These are phyloP conservation scores for Ceratoteleas bidentatus DNA, from an alignment of 1,140 invertebrate species.

Conservation along the genomic window DNA sequence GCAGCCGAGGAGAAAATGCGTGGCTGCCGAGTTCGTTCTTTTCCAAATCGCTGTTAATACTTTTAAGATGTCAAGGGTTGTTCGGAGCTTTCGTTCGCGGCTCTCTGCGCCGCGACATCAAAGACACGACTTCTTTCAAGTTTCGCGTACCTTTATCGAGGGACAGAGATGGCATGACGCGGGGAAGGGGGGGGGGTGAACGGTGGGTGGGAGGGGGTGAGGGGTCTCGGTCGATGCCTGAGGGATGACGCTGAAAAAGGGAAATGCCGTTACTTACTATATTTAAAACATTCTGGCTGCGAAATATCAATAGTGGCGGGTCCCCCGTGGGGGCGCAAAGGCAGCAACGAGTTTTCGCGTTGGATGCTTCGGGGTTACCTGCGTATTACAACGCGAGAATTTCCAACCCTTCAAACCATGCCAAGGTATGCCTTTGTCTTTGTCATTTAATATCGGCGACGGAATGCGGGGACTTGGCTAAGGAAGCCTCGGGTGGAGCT, in stretches of 20 bases:
- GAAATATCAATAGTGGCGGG: slow-evolving; percentile 77
- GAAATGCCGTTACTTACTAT: slow-evolving; percentile 64
- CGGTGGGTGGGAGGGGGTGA: no score
- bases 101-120: slow-evolving; percentile 69
- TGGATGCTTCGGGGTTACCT: slow-evolving; percentile 74
- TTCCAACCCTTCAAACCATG: slow-evolving; percentile 74
- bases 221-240: slow-evolving; percentile 31
- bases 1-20: slow-evolving; percentile 56
- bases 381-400: slow-evolving; percentile 76
- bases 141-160: slow-evolving; percentile 71
- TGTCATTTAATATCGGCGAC: slow-evolving; percentile 81
- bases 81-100: slow-evolving; percentile 60
- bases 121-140: slow-evolving; percentile 72
- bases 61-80: slow-evolving; percentile 70
- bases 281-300: slow-evolving; percentile 79
- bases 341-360: slow-evolving; percentile 67
- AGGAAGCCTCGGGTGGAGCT: slow-evolving; percentile 80
- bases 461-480: slow-evolving; percentile 78
- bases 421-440: slow-evolving; percentile 81
- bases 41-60: slow-evolving; percentile 69
- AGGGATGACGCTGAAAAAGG: slow-evolving; percentile 58
- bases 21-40: slow-evolving; percentile 50
- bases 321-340: slow-evolving; percentile 58
- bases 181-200: no score
- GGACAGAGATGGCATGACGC: slow-evolving; percentile 37